Conservation (phyloP, 2,888 invertebrate species). For the Pocota personata region DNA sequence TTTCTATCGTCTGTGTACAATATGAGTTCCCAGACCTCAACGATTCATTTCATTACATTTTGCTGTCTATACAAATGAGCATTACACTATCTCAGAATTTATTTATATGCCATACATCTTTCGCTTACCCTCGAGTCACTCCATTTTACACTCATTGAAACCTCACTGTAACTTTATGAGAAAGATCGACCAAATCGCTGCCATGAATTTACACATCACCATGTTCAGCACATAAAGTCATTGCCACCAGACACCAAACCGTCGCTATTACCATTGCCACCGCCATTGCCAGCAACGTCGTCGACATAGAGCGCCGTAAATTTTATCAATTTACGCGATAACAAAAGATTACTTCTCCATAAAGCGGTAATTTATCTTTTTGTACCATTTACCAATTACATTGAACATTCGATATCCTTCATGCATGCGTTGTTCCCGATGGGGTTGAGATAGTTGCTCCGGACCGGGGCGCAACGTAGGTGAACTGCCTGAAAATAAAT, state of each 20-base stretch:
- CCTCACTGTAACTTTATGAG: slow-evolving; percentile 34
- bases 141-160: slow-evolving; percentile 25
- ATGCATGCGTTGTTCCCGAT: slow-evolving; percentile 33
- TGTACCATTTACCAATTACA: slow-evolving; percentile 74
- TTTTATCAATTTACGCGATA: slow-evolving; percentile 74
- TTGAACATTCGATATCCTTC: slow-evolving; percentile 71
- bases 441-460: slow-evolving; percentile 51
- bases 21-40: too few species aligned
- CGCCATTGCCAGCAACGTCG: background rate
- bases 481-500: slow-evolving; percentile 67
- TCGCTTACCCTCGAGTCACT: slow-evolving; percentile 22
- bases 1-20: too few species aligned
- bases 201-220: slow-evolving; percentile 47
- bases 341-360: slow-evolving; percentile 74
- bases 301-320: slow-evolving; percentile 57
- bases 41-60: background rate
- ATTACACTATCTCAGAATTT: slow-evolving; percentile 15
- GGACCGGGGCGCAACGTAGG: slow-evolving; percentile 45
- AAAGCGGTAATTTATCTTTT: slow-evolving; percentile 74
- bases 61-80: background rate
- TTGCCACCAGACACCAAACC: slow-evolving; percentile 37
- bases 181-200: slow-evolving; percentile 43
- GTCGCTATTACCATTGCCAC: background rate
- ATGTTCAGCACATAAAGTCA: slow-evolving; percentile 59
- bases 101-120: slow-evolving; percentile 27